A percentile compares a stretch with the other conserved stretches of the same genome.
These are phyloP conservation scores for Manduca sexta DNA, from an alignment of 1,140 invertebrate species.

Conservation along the genomic window DNA sequence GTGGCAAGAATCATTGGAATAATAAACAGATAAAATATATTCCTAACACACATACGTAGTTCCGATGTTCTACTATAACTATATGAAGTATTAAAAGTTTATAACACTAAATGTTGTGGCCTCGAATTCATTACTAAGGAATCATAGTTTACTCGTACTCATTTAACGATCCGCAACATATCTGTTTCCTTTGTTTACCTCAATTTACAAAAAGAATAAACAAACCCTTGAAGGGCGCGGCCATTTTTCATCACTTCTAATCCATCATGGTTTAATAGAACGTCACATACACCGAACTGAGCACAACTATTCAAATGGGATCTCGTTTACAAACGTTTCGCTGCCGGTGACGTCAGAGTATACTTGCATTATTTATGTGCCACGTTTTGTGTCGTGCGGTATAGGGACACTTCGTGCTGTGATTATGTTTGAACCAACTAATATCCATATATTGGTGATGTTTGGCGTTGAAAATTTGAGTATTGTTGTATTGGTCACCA, in stretches of 20 bases:
- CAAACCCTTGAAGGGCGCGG: neutral
- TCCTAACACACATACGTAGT: too few species aligned
- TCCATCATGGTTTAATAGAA: conserved; percentile 41
- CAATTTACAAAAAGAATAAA: neutral
- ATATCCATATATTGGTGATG: neutral
- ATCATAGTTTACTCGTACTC: too few species aligned
- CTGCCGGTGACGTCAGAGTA: conserved; percentile 47
- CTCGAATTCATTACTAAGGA: too few species aligned
- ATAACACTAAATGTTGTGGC: too few species aligned
- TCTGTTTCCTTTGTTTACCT: too few species aligned
- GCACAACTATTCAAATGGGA: conserved; percentile 45
- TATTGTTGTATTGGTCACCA: too few species aligned
- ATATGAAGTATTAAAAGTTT: too few species aligned
- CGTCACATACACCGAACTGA: conserved; percentile 38
- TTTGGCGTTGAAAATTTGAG: too few species aligned
- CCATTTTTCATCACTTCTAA: conserved; percentile 11
- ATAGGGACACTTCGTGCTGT: conserved; percentile 21
- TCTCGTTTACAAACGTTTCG: conserved; percentile 42
- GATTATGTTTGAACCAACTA: conserved; percentile 19
- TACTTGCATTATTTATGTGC: conserved; percentile 56
- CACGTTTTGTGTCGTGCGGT: conserved; percentile 20
- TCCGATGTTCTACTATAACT: too few species aligned
- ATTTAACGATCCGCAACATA: too few species aligned
- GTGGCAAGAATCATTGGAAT: too few species aligned
- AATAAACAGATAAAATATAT: too few species aligned